These are phyloP conservation scores for Romanogobio albipinnatus DNA, from an alignment of 2,113 vertebrate genomes.

Conservation along the genomic window DNA sequence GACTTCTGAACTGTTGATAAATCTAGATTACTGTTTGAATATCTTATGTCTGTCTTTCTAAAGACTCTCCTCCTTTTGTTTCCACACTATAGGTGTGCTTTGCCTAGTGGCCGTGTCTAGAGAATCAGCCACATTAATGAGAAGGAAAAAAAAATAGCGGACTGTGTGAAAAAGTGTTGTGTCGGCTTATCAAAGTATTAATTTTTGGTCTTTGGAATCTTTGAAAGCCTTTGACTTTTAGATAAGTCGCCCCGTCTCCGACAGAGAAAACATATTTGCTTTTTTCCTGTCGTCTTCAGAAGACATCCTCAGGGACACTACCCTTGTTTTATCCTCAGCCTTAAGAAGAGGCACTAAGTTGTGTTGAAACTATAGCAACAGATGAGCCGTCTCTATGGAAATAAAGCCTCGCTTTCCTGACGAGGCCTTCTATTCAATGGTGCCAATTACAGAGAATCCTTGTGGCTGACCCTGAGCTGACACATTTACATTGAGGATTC, in stretches of 20 bases:
- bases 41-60: background rate
- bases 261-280: conserved; percentile 30
- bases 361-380: conserved; percentile 58
- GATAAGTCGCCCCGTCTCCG: background rate
- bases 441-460: conserved; percentile 50
- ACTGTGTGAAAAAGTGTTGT: background rate
- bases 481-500: conserved; percentile 34
- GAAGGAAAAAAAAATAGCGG: background rate
- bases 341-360: conserved; percentile 31
- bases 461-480: conserved; percentile 39
- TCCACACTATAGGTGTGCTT: background rate
- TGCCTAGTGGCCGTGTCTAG: background rate
- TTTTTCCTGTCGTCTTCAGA: conserved; percentile 13
- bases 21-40: background rate
- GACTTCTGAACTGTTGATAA: background rate
- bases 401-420: conserved; percentile 45
- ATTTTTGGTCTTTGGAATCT: conserved; percentile 36
- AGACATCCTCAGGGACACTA: conserved; percentile 32
- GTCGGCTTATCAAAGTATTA: conserved; percentile 32
- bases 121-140: background rate
- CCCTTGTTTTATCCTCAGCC: background rate
- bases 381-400: conserved; percentile 58
- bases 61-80: background rate
- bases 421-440: conserved; percentile 41
- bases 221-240: conserved; percentile 24